Evolutionary conservation across 2,888 invertebrate genomes (phyloP).

Genomic region (Branchellion lobata): DNA sequence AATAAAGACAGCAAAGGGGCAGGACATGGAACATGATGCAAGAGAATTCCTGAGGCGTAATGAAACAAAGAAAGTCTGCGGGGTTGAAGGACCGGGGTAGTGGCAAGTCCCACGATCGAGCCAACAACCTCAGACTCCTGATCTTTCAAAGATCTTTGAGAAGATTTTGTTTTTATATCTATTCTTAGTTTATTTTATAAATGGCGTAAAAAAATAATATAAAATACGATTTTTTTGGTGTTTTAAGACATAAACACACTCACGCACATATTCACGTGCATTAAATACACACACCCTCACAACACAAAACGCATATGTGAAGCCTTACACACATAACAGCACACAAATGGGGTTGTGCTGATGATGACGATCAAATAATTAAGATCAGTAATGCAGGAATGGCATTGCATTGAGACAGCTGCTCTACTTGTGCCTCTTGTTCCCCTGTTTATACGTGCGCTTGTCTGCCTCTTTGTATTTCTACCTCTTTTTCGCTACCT

Average conservation of each 20-base stretch:
- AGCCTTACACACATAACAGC: constrained; percentile 6
- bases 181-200: too few relatives aligned
- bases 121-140: too few relatives aligned
- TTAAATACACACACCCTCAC: too few relatives aligned
- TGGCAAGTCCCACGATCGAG: too few relatives aligned
- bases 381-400: constrained; percentile 1
- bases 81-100: too few relatives aligned
- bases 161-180: too few relatives aligned
- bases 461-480: not conserved
- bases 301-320: too few relatives aligned
- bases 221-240: too few relatives aligned
- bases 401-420: constrained; percentile 13
- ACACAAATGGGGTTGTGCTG: not conserved
- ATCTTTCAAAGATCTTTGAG: too few relatives aligned
- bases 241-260: not conserved
- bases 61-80: constrained; percentile 1
- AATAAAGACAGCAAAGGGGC: not conserved
- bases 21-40: constrained; percentile 2
- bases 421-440: not conserved
- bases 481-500: too few relatives aligned
- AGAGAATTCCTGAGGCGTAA: not conserved
- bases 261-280: not conserved
- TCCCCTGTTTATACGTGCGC: not conserved
- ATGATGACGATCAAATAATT: not conserved
- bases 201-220: too few relatives aligned